phyloP scores from a whole-genome alignment of 37 sponge, comb jelly and placozoan genomes.

The Cliona cf. orientalis region DNA sequence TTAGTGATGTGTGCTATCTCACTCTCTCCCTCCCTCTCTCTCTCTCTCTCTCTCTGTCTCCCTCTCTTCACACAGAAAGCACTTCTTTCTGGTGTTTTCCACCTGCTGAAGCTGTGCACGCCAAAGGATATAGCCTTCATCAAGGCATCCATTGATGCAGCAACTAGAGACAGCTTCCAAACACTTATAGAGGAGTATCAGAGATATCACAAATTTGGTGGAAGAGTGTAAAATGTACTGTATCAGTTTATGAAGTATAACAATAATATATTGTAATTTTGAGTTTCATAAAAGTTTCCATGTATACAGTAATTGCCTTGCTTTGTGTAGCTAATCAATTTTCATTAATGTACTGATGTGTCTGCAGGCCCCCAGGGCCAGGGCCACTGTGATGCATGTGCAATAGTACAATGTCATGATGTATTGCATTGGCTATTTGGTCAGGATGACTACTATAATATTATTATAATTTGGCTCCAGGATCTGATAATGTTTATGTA shows the following conservation, averaged over 20 bases:
- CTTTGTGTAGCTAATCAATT: too few relatives aligned
- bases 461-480: too few relatives aligned
- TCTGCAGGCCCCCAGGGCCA: too few relatives aligned
- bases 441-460: too few relatives aligned
- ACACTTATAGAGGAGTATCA: constrained; percentile 31
- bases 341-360: too few relatives aligned
- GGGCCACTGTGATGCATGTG: too few relatives aligned
- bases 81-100: constrained; percentile 49
- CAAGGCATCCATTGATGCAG: constrained; percentile 36
- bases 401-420: too few relatives aligned
- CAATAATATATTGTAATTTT: too few relatives aligned
- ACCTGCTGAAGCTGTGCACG: constrained; percentile 29
- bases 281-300: too few relatives aligned
- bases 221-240: constrained; percentile 28
- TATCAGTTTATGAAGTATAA: not conserved
- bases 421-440: too few relatives aligned
- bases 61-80: constrained; percentile 10
- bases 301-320: too few relatives aligned
- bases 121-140: constrained; percentile 46
- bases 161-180: constrained; percentile 36
- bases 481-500: too few relatives aligned
- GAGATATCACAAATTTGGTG: constrained; percentile 44
- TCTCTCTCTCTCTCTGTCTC: not conserved
- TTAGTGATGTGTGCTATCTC: not conserved
- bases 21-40: not conserved